phyloP scores from a whole-genome alignment of 2,888 invertebrate genomes.

The Drosophila suboccidentalis region DNA sequence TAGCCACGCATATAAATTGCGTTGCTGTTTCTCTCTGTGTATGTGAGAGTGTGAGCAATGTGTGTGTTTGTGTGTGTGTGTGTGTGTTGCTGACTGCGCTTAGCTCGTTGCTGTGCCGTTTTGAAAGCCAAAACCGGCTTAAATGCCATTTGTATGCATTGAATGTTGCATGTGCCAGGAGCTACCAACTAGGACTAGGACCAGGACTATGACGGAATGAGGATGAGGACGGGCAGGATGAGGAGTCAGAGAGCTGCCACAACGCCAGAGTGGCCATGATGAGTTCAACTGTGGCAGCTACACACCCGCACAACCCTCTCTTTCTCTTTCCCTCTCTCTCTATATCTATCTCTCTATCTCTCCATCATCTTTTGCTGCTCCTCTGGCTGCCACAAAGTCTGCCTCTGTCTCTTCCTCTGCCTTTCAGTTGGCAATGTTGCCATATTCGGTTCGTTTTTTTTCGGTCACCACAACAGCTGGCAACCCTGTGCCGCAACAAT shows the following conservation, averaged over 20 bases:
- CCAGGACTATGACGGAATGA: too few species aligned
- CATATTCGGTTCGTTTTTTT: constrained; percentile 56
- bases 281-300: constrained; percentile 41
- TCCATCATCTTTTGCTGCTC: constrained; percentile 1
- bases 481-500: constrained; percentile 50
- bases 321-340: neutral
- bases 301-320: constrained; percentile 3
- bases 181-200: constrained; percentile 40
- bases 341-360: neutral
- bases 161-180: constrained; percentile 75
- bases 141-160: constrained; percentile 84
- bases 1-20: constrained; percentile 80
- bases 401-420: neutral
- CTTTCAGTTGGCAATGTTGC: constrained; percentile 53
- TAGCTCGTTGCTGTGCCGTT: constrained; percentile 68
- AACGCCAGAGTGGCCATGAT: constrained; percentile 37
- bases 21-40: constrained; percentile 44
- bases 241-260: constrained; percentile 27
- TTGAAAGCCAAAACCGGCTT: constrained; percentile 75
- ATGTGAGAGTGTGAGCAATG: constrained; percentile 14
- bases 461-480: constrained; percentile 56
- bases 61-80: constrained; percentile 23
- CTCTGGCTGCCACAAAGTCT: constrained; percentile 1
- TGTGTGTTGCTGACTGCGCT: constrained; percentile 58
- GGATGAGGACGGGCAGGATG: neutral